Base-by-base conservation (phyloP, 2,888 invertebrate species). In the Drosophila fungiperda region DNA sequence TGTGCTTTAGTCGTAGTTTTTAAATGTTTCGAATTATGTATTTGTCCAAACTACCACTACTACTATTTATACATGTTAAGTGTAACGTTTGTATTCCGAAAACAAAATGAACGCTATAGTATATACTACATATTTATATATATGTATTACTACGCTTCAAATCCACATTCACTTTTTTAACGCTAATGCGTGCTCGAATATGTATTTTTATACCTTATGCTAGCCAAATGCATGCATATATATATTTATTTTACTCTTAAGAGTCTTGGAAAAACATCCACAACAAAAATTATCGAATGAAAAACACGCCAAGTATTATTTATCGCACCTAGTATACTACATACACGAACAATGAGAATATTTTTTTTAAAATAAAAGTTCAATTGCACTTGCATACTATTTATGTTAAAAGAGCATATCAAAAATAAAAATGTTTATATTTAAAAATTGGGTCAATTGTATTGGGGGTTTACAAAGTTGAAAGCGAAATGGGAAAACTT, bases 271-370 rank as follows among this genome's bases (percentile, higher is more conserved):
- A 74, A 66, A 59, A 74, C 69, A 83, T 73, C 68, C 49, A 60
- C 65, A 66, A 66, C 20, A 23, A 8, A 58, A 59, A 36, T 50
- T 15, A 45, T 45, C 23, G 23, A 45, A 45, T 45, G 23, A 36
- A 62, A 64, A 66, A 73, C 73, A 83, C 83, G 68, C 71, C 82
- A 85, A 85, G 85, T 85, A 85, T 85, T 85, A 85, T 85, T 88
- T 85, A 83, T 86, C 71, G 75, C 75, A 80, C 74, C 74, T 80
- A 73, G 72, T 70, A 73, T 70, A 74, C 33, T 73, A 80, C 54
- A 45, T 15, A 45, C 45, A 4, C n/a, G 53, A 57, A 64, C 60
- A 68, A 80, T 67, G 66, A 68, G 68, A 76, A 66, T 0, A 29
- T 55, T 79, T 82, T 84, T 76, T 75, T 73, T 48, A 45, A 45